Percentiles rank a stretch among this genome's conserved stretches.
Evolutionary conservation across 2,113 vertebrate genomes (phyloP).

Genomic region (Tetrao urogallus): DNA sequence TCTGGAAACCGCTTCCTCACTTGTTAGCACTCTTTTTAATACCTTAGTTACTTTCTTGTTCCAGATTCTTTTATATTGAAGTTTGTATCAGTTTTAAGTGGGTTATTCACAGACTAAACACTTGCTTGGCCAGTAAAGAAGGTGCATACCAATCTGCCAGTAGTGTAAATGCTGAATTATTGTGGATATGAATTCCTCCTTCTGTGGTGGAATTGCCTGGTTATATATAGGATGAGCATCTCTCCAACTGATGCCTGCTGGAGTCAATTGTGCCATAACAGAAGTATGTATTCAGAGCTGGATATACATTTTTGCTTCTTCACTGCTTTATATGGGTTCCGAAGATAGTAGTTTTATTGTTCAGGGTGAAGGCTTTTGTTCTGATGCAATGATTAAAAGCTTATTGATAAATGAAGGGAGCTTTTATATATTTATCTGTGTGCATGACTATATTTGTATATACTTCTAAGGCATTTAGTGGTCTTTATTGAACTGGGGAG

Average conservation of each 20-base stretch:
- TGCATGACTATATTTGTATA: neutral
- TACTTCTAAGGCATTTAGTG: neutral
- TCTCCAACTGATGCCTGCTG: conserved; percentile 36
- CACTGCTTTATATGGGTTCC: neutral
- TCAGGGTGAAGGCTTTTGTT: neutral
- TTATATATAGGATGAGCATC: conserved; percentile 29
- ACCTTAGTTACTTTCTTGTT: conserved; percentile 23
- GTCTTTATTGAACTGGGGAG: neutral
- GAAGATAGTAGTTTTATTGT: neutral
- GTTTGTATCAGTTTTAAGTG: conserved; percentile 37
- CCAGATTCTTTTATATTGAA: conserved; percentile 35
- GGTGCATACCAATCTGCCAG: conserved; percentile 8
- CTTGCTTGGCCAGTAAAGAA: conserved; percentile 31
- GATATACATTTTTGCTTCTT: conserved; percentile 22
- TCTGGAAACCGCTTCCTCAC: conserved; percentile 35
- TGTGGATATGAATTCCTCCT: neutral
- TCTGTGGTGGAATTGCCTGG: neutral
- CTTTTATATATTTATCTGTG: neutral
- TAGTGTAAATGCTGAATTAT: conserved; percentile 43
- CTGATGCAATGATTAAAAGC: neutral
- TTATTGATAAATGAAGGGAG: neutral
- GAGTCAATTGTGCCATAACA: conserved; percentile 16
- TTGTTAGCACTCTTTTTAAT: conserved; percentile 46
- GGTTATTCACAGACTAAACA: neutral
- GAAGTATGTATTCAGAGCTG: conserved; percentile 13